Conservation (phyloP, 2,888 invertebrate species). For the Adineta ricciae region DNA sequence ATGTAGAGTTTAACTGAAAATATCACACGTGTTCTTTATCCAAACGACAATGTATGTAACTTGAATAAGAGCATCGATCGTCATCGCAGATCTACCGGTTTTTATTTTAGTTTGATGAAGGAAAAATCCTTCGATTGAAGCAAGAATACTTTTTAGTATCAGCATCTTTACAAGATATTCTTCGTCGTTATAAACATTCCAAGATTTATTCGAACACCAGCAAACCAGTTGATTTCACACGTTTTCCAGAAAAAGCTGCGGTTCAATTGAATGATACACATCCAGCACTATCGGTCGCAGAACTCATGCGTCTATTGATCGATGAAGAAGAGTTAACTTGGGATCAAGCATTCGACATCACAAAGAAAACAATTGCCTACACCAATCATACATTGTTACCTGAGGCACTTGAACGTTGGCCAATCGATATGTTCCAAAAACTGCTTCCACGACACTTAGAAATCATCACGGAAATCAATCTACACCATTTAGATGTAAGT, state of each 20-base stretch:
- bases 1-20: conserved; percentile 68
- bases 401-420: conserved; percentile 90
- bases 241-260: conserved; percentile 81
- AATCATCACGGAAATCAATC: conserved; percentile 92
- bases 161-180: conserved; percentile 87
- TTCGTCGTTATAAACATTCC: conserved; percentile 85
- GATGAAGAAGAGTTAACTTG: conserved; percentile 81
- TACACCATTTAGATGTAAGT: conserved; percentile 49
- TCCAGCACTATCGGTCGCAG: conserved; percentile 92
- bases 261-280: conserved; percentile 98
- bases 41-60: conserved; percentile 74
- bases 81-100: neutral
- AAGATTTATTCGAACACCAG: conserved; percentile 61
- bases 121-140: conserved; percentile 90
- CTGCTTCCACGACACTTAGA: conserved; percentile 87
- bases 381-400: conserved; percentile 98
- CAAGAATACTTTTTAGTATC: conserved; percentile 99
- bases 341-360: conserved; percentile 83
- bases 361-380: conserved; percentile 78
- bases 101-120: conserved; percentile 57
- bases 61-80: too few species aligned
- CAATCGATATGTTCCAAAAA: conserved; percentile 69
- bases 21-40: conserved; percentile 89
- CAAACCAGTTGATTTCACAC: conserved; percentile 60
- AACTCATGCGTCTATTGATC: conserved; percentile 80